These are phyloP conservation scores for Lepus oiostolus DNA, from an alignment of 2,797 vertebrate genomes.

Conservation along the genomic window DNA sequence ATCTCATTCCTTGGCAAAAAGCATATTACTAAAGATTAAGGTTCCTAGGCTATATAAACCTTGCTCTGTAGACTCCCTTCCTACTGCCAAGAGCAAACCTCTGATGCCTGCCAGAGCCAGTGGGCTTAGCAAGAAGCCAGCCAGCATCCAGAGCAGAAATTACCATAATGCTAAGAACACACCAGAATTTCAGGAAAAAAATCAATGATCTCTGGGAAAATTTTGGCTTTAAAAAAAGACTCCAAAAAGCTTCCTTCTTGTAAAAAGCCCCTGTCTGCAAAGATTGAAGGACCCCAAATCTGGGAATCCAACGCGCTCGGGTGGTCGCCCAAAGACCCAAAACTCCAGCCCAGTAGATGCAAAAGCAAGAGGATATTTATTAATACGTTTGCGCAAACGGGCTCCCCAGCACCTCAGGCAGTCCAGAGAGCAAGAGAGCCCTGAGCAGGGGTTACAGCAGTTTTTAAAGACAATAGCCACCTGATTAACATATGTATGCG, in stretches of 20 bases:
- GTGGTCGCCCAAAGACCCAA: too few relatives aligned
- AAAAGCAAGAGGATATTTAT: too few relatives aligned
- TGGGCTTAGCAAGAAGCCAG: conserved; percentile 91
- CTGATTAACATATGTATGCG: too few relatives aligned
- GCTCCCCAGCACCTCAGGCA: too few relatives aligned
- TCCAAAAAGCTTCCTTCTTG: conserved; percentile 88
- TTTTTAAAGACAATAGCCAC: too few relatives aligned
- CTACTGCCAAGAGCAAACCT: conserved; percentile 85
- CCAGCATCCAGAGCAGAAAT: conserved; percentile 81
- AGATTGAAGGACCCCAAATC: too few relatives aligned
- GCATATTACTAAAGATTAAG: conserved; percentile 75
- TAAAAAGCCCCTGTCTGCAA: conserved; percentile 92
- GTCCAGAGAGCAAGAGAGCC: too few relatives aligned
- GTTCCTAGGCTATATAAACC: conserved; percentile 91
- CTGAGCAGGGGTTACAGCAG: too few relatives aligned
- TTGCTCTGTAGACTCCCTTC: conserved; percentile 77
- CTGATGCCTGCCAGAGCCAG: conserved; percentile 92
- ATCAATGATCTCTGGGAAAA: conserved; percentile 95
- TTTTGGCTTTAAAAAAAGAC: conserved; percentile 94
- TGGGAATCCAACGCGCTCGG: too few relatives aligned
- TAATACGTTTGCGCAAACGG: too few relatives aligned
- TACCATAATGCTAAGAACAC: conserved; percentile 91
- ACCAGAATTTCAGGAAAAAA: conserved; percentile 92
- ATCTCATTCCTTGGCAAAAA: conserved; percentile 73
- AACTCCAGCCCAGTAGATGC: too few relatives aligned